Base-by-base conservation (phyloP, 2,888 invertebrate species). In the Cremastinae sp. region DNA sequence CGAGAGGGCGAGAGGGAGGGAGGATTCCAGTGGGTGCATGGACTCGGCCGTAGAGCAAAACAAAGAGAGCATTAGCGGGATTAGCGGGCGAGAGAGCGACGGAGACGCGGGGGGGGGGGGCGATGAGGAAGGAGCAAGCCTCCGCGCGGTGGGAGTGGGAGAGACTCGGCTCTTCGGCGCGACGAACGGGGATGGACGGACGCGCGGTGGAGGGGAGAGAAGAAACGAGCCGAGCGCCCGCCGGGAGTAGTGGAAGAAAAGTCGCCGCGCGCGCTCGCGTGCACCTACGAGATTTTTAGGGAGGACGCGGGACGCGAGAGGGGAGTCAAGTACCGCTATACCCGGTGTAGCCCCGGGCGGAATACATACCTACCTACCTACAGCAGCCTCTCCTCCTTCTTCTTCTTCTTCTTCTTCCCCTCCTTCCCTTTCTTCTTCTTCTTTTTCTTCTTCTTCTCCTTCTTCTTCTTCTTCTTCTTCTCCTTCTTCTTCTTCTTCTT, bases 281-380 rank as follows among this genome's bases (percentile, higher is more conserved):
- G 51, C 74, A 58, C 59, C 66, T 20, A 10, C 47, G 59, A 69
- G 70, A 49, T 28, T 28, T 56, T 58, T 22, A 64, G 10, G 74
- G 51, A 69, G 58, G 74, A 74, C 54, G 36, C 20, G 69, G 38
- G 73, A 62, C 49, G 79, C 61, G 80, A 79, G 83, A 81, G 83
- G 80, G 78, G 80, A 82, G 81, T 9, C 76, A 86, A 88, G 89
- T 88, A 89, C 88, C 89, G 89, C 88, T 88, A 88, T 86, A 84
- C 85, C 83, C 82, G 85, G 73, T 84, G 86, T 85, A 74, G 87
- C 88, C 86, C 78, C 79, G 81, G 88, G 88, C 88, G 81, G 84
- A 86, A 88, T 88, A 86, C 88, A 88, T 87, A 87, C 87, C 86
- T 86, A 87, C 87, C 87, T 88, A 88, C 82, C 84, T 83, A 80